These are phyloP conservation scores for Geophilus truncorum DNA, from an alignment of 2,888 invertebrate species.

Conservation along the genomic window DNA sequence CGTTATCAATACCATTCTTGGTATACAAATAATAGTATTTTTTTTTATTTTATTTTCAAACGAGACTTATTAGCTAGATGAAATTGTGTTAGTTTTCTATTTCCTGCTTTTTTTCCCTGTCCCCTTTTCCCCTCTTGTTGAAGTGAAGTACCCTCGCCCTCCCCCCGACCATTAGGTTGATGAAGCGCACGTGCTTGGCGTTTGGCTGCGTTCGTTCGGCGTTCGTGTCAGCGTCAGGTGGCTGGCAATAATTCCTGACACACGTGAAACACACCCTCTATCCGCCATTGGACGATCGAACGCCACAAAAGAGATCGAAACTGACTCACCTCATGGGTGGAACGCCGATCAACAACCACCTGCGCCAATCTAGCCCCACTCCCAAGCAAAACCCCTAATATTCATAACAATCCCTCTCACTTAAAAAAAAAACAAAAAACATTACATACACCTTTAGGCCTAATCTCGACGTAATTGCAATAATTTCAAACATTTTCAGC, in stretches of 20 bases:
- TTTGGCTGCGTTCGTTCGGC: constrained; percentile 24
- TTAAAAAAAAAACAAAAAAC: not conserved
- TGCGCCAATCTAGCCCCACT: constrained; percentile 23
- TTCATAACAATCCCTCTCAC: not conserved
- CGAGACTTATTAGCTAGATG: not conserved
- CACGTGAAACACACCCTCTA: constrained; percentile 24
- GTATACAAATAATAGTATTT: not conserved
- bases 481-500: too few species aligned
- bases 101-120: not conserved
- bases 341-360: constrained; percentile 27
- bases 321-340: constrained; percentile 25
- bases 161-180: constrained; percentile 25
- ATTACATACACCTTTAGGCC: not conserved
- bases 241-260: constrained; percentile 27
- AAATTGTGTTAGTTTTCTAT: constrained; percentile 5
- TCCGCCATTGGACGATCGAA: constrained; percentile 25
- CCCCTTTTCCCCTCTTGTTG: constrained; percentile 14
- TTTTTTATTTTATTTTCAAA: not conserved
- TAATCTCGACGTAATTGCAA: not conserved
- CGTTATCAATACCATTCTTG: too few species aligned
- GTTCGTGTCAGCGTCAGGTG: constrained; percentile 27
- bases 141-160: constrained; percentile 23
- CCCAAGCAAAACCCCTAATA: not conserved
- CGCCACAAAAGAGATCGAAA: constrained; percentile 22
- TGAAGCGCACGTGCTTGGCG: constrained; percentile 27